These are phyloP conservation scores for Rousettus madagascariensis DNA, from an alignment of 2,797 vertebrate species.

Conservation along the genomic window DNA sequence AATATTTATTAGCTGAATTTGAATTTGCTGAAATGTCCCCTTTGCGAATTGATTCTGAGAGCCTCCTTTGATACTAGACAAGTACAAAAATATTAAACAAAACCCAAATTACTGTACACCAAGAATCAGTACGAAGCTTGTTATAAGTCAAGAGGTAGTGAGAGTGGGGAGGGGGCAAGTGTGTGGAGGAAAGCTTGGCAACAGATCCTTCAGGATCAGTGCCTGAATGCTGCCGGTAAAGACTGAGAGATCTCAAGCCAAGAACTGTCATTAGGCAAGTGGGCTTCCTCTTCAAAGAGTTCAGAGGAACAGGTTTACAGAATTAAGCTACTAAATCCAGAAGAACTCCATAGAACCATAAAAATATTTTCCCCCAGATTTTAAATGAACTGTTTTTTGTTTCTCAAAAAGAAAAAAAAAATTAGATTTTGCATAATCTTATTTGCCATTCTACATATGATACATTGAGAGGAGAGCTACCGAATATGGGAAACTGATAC, in stretches of 20 bases:
- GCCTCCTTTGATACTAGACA: background rate
- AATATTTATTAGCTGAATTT: constrained; percentile 52
- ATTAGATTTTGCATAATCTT: background rate
- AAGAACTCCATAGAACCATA: background rate
- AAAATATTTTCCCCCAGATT: background rate
- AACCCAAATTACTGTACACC: background rate
- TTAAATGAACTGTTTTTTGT: background rate
- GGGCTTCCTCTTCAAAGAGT: background rate
- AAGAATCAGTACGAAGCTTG: background rate
- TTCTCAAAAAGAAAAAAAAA: background rate
- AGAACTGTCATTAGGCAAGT: background rate
- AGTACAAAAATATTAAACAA: constrained; percentile 46
- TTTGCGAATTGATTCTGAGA: background rate
- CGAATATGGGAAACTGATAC: constrained; percentile 20
- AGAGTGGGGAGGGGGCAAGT: background rate
- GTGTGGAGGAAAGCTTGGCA: background rate
- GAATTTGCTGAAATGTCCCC: constrained; percentile 33
- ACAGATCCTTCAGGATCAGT: background rate
- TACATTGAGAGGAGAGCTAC: background rate
- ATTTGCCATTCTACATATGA: background rate
- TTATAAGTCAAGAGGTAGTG: background rate
- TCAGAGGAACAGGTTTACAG: background rate
- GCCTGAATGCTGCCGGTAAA: background rate
- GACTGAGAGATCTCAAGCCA: background rate
- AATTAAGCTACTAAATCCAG: background rate